phyloP scores from a whole-genome alignment of 1,140 invertebrate genomes.

The Anoplophora glabripennis region DNA sequence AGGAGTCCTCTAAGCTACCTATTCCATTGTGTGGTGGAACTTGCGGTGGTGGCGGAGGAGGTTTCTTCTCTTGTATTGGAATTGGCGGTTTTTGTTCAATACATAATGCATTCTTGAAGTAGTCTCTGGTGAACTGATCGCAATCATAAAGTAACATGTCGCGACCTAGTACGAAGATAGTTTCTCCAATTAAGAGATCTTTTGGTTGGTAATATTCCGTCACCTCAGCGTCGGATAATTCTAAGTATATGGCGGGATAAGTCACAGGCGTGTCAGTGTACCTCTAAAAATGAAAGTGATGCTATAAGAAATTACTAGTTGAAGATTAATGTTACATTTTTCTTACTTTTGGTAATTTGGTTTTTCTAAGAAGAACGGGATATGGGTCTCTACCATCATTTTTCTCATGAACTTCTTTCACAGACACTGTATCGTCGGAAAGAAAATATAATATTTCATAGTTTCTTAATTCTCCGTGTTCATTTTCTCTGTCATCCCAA shows the following conservation, averaged over 20 bases:
- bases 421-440: conserved; percentile 73
- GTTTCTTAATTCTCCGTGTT: conserved; percentile 60
- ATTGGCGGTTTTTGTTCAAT: conserved; percentile 43
- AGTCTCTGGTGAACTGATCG: conserved; percentile 76
- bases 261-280: conserved; percentile 66
- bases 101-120: conserved; percentile 49
- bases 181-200: conserved; percentile 73
- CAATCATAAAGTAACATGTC: conserved; percentile 76
- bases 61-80: conserved; percentile 31
- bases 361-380: conserved; percentile 68
- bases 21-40: conserved; percentile 68
- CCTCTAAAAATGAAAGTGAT: conserved; percentile 51
- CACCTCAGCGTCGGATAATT: conserved; percentile 66
- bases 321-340: neutral
- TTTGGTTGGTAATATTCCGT: conserved; percentile 70
- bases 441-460: conserved; percentile 74
- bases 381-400: conserved; percentile 74
- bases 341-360: conserved; percentile 66
- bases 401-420: conserved; percentile 67
- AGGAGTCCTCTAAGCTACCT: conserved; percentile 71
- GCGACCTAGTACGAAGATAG: conserved; percentile 64
- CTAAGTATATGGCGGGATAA: conserved; percentile 57
- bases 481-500: conserved; percentile 70
- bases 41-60: conserved; percentile 14
- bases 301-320: neutral